These are phyloP conservation scores for Dermatemys mawii DNA, from an alignment of 2,113 vertebrate genomes.

Conservation along the genomic window DNA sequence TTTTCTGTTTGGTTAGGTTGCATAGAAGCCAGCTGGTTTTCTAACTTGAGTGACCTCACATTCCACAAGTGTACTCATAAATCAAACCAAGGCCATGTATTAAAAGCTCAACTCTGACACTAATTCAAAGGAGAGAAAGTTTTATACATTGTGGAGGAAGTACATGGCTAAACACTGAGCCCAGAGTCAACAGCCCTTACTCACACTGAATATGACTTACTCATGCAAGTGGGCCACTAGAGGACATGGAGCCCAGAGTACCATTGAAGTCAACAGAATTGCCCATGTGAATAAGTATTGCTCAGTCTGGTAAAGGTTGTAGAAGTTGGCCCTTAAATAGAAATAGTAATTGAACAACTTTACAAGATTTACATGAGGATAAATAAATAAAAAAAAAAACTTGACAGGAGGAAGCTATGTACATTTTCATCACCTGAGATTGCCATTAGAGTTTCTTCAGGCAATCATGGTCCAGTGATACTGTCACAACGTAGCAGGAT, in stretches of 20 bases:
- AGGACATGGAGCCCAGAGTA: neutral
- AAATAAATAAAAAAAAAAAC: neutral
- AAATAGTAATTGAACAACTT: neutral
- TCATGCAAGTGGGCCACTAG: neutral
- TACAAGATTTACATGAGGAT: neutral
- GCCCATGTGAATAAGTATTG: neutral
- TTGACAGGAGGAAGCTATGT: fast-evolving
- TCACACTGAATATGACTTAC: neutral
- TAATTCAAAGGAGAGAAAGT: constrained; percentile 2
- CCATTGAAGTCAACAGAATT: neutral
- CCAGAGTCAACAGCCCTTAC: neutral
- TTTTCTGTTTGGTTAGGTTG: constrained; percentile 68
- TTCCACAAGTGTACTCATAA: constrained; percentile 76
- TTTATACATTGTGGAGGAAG: neutral
- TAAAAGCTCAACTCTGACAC: constrained; percentile 47
- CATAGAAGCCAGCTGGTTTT: constrained; percentile 72
- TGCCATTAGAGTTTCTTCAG: neutral
- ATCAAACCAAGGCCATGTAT: constrained; percentile 75
- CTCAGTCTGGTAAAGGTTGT: neutral
- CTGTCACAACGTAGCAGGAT: neutral
- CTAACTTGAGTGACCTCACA: constrained; percentile 76
- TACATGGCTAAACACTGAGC: neutral
- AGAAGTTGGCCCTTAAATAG: neutral
- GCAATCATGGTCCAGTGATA: neutral
- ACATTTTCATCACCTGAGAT: neutral